Base-by-base conservation (phyloP, 2,888 invertebrate species). In the Trichogramma evanescens region DNA sequence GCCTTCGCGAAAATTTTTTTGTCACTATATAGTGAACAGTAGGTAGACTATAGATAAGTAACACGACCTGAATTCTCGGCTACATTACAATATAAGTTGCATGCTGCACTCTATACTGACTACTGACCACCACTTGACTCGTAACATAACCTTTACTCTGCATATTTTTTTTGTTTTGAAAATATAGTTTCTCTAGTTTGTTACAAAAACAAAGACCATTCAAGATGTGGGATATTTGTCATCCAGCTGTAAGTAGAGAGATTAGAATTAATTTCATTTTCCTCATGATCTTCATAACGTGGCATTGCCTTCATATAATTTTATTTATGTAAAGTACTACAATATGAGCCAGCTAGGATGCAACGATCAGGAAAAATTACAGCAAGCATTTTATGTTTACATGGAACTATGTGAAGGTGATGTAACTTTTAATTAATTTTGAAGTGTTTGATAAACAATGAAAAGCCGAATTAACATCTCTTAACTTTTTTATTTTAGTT, bases 321-420 rank as follows among this genome's bases (percentile, higher is more conserved):
- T 26, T 26, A 26, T 26, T 26, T 26, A 52, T 50, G 71, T 75
- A 63, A 65, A 81, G 81, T 76, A 77, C 66, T 74, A 76, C 66
- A 74, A 79, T 55, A 80, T 83, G 66, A 72, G 77, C 58, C 72
- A 73, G 50, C 63, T 81, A 39, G 82, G 81, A 1, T 80, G 81
- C 53, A 72, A 66, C 8, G 77, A 81, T 66, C 76, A 75, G 63
- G 68, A 75, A 26, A 78, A 79, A 66, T 79, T 82, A 10, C 77
- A 79, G 2, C 71, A 81, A 63, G 80, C 82, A 1, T 77, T 78
- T 55, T 80, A 83, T 66, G 80, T 83, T 3, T 83, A 82, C 67
- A 74, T 81, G 51, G 83, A 85, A 68, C 70, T 86, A 49, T 79
- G 79, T 65, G 82, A 82, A 78, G 82, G 84, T 83, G 76, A 64